Conservation (phyloP, 2,113 vertebrate genomes). For the Hyperopisus bebe region DNA sequence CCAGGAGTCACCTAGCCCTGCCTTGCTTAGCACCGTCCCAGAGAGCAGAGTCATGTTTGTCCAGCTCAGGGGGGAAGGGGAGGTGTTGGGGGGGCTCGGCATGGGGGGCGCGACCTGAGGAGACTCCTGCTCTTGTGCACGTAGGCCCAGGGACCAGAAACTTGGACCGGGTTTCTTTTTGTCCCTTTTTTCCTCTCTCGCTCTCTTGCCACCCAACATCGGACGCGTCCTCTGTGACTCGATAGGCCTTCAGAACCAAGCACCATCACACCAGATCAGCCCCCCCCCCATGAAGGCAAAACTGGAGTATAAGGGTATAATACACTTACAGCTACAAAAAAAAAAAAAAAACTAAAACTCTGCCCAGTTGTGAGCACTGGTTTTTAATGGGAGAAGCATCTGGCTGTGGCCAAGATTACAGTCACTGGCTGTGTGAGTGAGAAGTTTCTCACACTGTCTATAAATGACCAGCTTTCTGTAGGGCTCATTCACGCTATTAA, state of each 20-base stretch:
- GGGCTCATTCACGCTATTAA: background rate
- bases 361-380: background rate
- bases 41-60: slow-evolving; percentile 40
- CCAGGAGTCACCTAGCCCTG: slow-evolving; percentile 48
- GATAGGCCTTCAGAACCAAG: background rate
- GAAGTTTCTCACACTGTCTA: background rate
- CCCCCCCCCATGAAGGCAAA: background rate
- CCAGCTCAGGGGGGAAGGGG: slow-evolving; percentile 1
- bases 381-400: background rate
- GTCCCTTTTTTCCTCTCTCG: slow-evolving; percentile 5
- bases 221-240: slow-evolving; percentile 23
- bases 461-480: background rate
- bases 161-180: slow-evolving; percentile 13
- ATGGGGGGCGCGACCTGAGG: slow-evolving; percentile 51
- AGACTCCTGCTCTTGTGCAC: slow-evolving; percentile 69
- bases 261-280: background rate
- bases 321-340: background rate
- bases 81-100: slow-evolving; percentile 9
- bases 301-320: background rate
- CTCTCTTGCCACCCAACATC: slow-evolving; percentile 32
- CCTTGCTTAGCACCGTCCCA: slow-evolving; percentile 53
- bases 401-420: background rate
- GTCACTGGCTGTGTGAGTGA: background rate
- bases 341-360: background rate
- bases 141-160: slow-evolving; percentile 51